Percentiles rank a stretch among this genome's conserved stretches.
Evolutionary conservation across 2,888 invertebrate genomes (phyloP).

Genomic region (Tigriopus californicus): DNA sequence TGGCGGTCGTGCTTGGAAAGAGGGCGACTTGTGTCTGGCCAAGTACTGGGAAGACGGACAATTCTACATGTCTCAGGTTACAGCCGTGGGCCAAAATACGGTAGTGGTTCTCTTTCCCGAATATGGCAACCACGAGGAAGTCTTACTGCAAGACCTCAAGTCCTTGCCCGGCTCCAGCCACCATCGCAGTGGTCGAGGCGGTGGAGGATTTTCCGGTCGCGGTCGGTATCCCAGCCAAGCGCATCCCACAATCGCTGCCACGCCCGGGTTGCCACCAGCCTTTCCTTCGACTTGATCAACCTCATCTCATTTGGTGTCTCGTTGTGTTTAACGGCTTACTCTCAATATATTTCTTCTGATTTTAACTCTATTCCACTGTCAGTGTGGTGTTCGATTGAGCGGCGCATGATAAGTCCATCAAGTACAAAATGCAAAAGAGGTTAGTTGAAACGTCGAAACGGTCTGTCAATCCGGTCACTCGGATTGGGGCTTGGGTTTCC

Average conservation of each 20-base stretch:
- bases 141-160: constrained; percentile 58
- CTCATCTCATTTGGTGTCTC: background rate
- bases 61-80: constrained; percentile 66
- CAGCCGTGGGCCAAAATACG: constrained; percentile 57
- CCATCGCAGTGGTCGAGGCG: background rate
- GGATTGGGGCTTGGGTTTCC: background rate
- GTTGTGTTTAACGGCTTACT: too few relatives aligned
- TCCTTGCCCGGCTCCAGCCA: constrained; percentile 33
- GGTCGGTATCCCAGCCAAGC: too few relatives aligned
- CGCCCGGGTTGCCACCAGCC: background rate
- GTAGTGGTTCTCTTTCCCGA: constrained; percentile 69
- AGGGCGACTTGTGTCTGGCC: constrained; percentile 65
- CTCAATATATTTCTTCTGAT: too few relatives aligned
- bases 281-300: background rate
- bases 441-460: too few relatives aligned
- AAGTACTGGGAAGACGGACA: constrained; percentile 83
- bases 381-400: too few relatives aligned
- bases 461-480: too few relatives aligned
- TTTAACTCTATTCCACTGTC: too few relatives aligned
- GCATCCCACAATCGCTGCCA: background rate
- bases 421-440: too few relatives aligned
- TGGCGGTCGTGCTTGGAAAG: constrained; percentile 36
- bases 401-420: too few relatives aligned
- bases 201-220: background rate
- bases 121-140: constrained; percentile 77